A percentile compares a stretch with the other conserved stretches of the same genome.
These are phyloP conservation scores for Neosilurus mollespiculum DNA, from an alignment of 2,797 vertebrate species.

Conservation along the genomic window DNA sequence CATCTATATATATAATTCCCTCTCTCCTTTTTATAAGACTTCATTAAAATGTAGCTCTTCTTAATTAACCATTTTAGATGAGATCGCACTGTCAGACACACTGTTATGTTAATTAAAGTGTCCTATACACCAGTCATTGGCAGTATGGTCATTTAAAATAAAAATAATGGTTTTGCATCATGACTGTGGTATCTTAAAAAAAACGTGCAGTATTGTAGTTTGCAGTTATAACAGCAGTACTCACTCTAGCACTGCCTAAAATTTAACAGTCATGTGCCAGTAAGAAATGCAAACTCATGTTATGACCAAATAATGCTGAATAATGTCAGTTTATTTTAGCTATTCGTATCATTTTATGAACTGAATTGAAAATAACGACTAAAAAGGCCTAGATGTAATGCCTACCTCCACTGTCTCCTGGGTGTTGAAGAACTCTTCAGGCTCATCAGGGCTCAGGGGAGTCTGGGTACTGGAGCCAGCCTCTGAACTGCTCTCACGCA, in stretches of 20 bases:
- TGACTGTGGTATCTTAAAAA: neutral
- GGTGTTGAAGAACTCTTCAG: conserved; percentile 73
- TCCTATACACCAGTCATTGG: neutral
- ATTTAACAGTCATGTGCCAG: neutral
- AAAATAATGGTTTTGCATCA: neutral
- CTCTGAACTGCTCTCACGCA: conserved; percentile 79
- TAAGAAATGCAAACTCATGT: neutral
- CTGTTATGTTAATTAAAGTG: neutral
- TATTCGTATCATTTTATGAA: neutral
- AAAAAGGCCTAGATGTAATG: neutral
- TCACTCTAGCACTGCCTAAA: neutral
- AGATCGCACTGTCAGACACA: neutral
- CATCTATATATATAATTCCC: too few relatives aligned
- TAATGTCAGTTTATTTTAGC: neutral
- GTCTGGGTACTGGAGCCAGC: conserved; percentile 77
- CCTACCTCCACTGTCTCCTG: conserved; percentile 68
- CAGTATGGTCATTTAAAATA: neutral
- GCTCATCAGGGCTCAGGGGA: conserved; percentile 73
- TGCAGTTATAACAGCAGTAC: neutral
- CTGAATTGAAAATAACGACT: neutral
- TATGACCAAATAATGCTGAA: neutral
- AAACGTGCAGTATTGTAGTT: neutral
- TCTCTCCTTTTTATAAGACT: too few relatives aligned
- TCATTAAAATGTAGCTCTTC: too few relatives aligned
- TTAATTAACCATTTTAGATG: too few relatives aligned